Evolutionary conservation across 2,113 vertebrate genomes (phyloP).

Genomic region (Paramisgurnus dabryanus): DNA sequence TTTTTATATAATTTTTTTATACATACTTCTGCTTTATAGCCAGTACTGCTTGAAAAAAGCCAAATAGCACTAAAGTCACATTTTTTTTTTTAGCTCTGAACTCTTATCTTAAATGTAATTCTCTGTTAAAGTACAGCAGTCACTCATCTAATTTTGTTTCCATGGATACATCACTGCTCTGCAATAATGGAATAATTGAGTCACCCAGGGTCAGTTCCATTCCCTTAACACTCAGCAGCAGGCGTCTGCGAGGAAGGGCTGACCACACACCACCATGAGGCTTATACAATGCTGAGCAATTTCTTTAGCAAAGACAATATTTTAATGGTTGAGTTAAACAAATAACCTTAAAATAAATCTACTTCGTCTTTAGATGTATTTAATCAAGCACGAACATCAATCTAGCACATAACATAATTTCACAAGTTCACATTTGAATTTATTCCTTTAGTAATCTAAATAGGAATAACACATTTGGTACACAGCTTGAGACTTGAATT

Average conservation of each 20-base stretch:
- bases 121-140: slow-evolving; percentile 39
- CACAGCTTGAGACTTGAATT: too few species aligned
- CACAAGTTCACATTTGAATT: too few species aligned
- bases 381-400: not conserved
- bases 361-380: not conserved
- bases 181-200: slow-evolving; percentile 51
- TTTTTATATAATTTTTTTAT: too few species aligned
- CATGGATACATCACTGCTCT: slow-evolving; percentile 52
- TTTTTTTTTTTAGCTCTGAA: slow-evolving; percentile 22
- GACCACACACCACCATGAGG: slow-evolving; percentile 4
- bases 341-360: not conserved
- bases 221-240: slow-evolving; percentile 34
- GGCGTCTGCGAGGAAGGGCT: slow-evolving; percentile 30
- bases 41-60: not conserved
- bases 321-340: not conserved
- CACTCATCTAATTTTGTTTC: slow-evolving; percentile 49
- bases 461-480: too few species aligned
- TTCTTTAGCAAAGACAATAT: not conserved
- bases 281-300: not conserved
- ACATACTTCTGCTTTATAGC: not conserved
- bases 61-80: slow-evolving; percentile 12
- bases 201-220: slow-evolving; percentile 33
- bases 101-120: slow-evolving; percentile 30
- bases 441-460: too few species aligned
- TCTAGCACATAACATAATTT: not conserved